Evolutionary conservation across 2,797 vertebrate genomes (phyloP).

Genomic region (Acanthopagrus latus): DNA sequence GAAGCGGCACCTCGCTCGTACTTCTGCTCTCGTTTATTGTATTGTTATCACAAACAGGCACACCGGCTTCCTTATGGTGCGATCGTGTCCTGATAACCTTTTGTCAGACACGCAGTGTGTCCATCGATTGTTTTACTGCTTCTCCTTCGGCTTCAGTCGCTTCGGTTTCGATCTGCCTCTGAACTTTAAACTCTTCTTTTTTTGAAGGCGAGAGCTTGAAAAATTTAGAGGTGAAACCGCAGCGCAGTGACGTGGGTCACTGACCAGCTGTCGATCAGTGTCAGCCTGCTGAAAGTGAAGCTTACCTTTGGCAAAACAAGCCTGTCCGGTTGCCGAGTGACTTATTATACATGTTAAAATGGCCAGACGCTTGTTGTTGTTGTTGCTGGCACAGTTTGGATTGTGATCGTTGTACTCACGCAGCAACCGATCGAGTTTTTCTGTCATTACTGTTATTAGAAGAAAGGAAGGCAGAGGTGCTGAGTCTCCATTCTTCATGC

Average conservation of each 20-base stretch:
- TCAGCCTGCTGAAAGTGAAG: constrained; percentile 48
- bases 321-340: constrained; percentile 58
- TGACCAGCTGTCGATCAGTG: constrained; percentile 37
- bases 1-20: constrained; percentile 15
- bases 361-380: not conserved
- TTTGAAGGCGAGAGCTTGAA: constrained; percentile 25
- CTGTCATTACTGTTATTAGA: not conserved
- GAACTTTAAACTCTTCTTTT: not conserved
- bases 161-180: not conserved
- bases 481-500: not conserved
- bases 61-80: constrained; percentile 22
- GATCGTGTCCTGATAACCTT: constrained; percentile 18
- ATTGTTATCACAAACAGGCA: constrained; percentile 25
- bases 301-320: constrained; percentile 62
- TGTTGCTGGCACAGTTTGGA: not conserved
- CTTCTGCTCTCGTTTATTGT: constrained; percentile 56
- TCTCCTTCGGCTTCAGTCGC: not conserved
- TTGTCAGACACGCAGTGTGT: not conserved
- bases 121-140: not conserved
- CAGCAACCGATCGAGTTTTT: constrained; percentile 44
- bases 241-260: constrained; percentile 10
- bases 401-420: constrained; percentile 6
- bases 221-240: not conserved
- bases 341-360: constrained; percentile 19
- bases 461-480: constrained; percentile 7